Evolutionary conservation across 2,113 vertebrate genomes (phyloP).

Genomic region (Podocnemis expansa): DNA sequence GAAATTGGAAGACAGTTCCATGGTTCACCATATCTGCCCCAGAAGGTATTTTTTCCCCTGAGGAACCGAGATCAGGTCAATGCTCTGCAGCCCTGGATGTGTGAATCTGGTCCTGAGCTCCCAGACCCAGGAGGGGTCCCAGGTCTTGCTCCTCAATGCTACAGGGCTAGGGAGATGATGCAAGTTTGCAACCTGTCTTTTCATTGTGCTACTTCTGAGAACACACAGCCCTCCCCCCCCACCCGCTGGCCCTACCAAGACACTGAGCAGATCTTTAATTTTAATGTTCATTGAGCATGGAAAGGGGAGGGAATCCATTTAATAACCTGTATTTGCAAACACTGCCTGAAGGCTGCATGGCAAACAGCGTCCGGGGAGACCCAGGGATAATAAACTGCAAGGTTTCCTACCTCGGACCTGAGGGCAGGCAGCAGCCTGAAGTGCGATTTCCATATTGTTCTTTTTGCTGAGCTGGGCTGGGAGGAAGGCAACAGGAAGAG

Average conservation of each 20-base stretch:
- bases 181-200: neutral
- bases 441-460: neutral
- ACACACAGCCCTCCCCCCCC: neutral
- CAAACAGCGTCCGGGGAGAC: neutral
- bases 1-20: neutral
- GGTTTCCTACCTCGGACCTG: neutral
- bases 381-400: neutral
- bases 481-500: neutral
- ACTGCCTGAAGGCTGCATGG: neutral
- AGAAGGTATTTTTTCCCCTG: neutral
- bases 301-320: conserved; percentile 20
- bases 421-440: neutral
- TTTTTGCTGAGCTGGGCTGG: no score
- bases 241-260: neutral
- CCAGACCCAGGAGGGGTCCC: neutral
- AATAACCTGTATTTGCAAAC: conserved; percentile 22
- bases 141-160: neutral
- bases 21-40: neutral
- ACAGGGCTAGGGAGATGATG: neutral
- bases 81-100: neutral
- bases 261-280: conserved; percentile 35
- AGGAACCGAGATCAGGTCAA: neutral
- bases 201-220: neutral
- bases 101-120: neutral
- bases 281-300: conserved; percentile 43